A percentile compares a stretch with the other conserved stretches of the same genome.
phyloP scores from a whole-genome alignment of 2,113 vertebrate species.

The Echinops telfairi region DNA sequence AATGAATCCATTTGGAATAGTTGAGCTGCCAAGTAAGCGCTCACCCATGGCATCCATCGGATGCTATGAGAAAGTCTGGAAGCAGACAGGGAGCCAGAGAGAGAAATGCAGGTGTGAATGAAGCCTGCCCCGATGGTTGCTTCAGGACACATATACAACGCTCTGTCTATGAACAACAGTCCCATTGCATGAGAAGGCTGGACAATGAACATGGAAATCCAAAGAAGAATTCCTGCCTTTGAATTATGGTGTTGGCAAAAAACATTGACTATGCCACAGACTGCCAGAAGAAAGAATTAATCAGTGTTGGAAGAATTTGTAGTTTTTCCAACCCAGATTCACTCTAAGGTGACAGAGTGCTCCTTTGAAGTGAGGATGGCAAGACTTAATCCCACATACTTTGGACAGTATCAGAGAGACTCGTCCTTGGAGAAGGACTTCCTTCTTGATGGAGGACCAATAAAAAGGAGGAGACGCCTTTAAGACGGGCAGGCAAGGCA shows the following conservation, averaged over 20 bases:
- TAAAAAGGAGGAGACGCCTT: too few relatives aligned
- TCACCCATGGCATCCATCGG: fast-evolving
- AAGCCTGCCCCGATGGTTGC: not conserved
- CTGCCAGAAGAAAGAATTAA: not conserved
- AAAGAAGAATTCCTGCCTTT: not conserved
- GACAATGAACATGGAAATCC: not conserved
- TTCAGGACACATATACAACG: not conserved
- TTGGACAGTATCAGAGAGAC: too few relatives aligned
- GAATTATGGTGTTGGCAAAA: not conserved
- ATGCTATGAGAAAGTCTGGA: not conserved
- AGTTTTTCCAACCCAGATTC: not conserved
- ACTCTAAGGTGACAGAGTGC: not conserved
- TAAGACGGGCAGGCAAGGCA: too few relatives aligned
- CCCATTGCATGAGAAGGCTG: not conserved
- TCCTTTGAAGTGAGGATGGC: not conserved
- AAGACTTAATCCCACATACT: too few relatives aligned
- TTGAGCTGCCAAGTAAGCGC: not conserved
- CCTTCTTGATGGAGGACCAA: too few relatives aligned
- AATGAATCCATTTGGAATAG: not conserved
- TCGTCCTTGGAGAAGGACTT: too few relatives aligned
- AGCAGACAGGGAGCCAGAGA: not conserved
- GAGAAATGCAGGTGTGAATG: not conserved
- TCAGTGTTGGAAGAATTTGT: not conserved
- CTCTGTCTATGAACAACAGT: not conserved
- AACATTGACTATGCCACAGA: not conserved